A percentile compares a stretch with the other conserved stretches of the same genome.
phyloP scores from a whole-genome alignment of 2,797 vertebrate species.

The Acanthopagrus latus region DNA sequence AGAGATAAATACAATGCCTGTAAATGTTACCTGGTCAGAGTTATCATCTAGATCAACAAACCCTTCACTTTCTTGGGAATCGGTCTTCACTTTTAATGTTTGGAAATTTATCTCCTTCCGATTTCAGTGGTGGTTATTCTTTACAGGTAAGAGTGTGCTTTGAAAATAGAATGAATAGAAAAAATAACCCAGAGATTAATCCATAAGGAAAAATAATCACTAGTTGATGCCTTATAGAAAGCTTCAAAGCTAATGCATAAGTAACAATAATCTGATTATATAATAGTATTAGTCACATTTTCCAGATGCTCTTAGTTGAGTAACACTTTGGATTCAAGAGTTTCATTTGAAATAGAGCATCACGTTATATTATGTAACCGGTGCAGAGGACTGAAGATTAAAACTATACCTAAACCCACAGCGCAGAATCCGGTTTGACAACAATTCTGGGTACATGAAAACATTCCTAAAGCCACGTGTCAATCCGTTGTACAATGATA shows the following conservation, averaged over 20 bases:
- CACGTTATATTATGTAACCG: not conserved
- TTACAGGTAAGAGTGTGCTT: too few relatives aligned
- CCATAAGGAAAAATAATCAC: not conserved
- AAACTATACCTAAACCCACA: not conserved
- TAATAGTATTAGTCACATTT: not conserved
- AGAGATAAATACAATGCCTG: too few relatives aligned
- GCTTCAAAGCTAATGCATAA: not conserved
- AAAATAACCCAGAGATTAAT: not conserved
- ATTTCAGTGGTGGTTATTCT: not conserved
- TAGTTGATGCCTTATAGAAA: not conserved
- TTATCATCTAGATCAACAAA: too few relatives aligned
- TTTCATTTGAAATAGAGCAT: not conserved
- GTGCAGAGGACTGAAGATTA: not conserved
- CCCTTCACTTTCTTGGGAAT: too few relatives aligned
- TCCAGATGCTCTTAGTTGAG: not conserved
- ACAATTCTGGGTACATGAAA: not conserved
- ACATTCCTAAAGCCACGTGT: not conserved
- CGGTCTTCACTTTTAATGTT: not conserved
- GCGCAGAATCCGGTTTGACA: constrained; percentile 4
- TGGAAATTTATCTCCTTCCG: not conserved
- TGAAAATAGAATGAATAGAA: too few relatives aligned
- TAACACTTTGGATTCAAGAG: not conserved
- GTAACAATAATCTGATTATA: not conserved
- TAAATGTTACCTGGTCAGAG: too few relatives aligned
- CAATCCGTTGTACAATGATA: not conserved